Conservation (phyloP, 2,888 invertebrate genomes). For the Allophyes oxyacanthae region DNA sequence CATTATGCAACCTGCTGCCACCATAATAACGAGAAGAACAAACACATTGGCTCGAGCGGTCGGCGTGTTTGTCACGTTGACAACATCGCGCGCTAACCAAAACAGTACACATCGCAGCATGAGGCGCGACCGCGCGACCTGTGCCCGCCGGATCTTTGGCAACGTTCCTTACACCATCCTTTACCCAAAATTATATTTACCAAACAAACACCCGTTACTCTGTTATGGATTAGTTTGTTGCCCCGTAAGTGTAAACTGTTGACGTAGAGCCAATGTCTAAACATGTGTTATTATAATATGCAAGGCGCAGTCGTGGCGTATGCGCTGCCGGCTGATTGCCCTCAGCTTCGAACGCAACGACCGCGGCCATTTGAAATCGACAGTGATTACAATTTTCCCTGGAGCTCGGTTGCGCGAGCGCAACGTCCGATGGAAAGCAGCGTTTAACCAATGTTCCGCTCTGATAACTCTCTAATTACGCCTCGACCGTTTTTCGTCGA, state of each 20-base stretch:
- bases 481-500: slow-evolving; percentile 84
- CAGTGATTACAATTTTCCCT: slow-evolving; percentile 89
- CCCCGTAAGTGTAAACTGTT: slow-evolving; percentile 67
- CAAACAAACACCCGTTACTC: slow-evolving; percentile 67
- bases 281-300: slow-evolving; percentile 70
- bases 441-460: slow-evolving; percentile 89
- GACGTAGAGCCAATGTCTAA: slow-evolving; percentile 62
- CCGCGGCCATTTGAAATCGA: slow-evolving; percentile 86
- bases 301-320: slow-evolving; percentile 27
- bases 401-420: slow-evolving; percentile 84
- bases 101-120: slow-evolving; percentile 68
- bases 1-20: slow-evolving; percentile 60
- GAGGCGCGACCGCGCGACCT: slow-evolving; percentile 68
- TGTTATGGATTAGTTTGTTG: slow-evolving; percentile 70
- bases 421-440: slow-evolving; percentile 89
- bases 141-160: slow-evolving; percentile 63
- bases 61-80: slow-evolving; percentile 78
- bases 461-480: slow-evolving; percentile 88
- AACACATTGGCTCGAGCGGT: slow-evolving; percentile 68
- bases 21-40: slow-evolving; percentile 67
- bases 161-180: slow-evolving; percentile 68
- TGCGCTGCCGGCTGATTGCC: slow-evolving; percentile 64
- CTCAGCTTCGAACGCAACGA: slow-evolving; percentile 75
- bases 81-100: slow-evolving; percentile 75
- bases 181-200: slow-evolving; percentile 73